Percentiles rank a stretch among this genome's conserved stretches.
Evolutionary conservation across 2,797 vertebrate genomes (phyloP).

Genomic region (Rhynchotus rufescens): DNA sequence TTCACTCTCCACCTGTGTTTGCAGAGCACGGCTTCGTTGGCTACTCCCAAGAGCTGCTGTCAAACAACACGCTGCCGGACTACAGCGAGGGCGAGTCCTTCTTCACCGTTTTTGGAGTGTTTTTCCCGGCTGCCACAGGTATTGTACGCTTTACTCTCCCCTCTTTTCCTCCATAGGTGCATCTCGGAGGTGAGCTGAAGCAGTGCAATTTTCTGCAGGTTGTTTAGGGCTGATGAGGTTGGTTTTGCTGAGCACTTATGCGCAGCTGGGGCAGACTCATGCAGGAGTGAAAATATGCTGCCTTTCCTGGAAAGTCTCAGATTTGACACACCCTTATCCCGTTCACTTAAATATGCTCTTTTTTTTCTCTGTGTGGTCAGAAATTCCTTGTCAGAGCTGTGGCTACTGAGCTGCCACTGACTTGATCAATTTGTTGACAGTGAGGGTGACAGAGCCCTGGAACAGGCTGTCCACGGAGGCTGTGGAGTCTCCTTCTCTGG

Average conservation of each 20-base stretch:
- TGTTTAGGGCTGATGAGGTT: accelerated
- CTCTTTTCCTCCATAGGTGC: neutral
- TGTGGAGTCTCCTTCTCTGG: too few relatives aligned
- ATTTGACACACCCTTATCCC: neutral
- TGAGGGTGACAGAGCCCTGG: too few relatives aligned
- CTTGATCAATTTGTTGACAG: neutral
- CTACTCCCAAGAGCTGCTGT: constrained; percentile 87
- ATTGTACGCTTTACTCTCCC: neutral
- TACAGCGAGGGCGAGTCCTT: constrained; percentile 93
- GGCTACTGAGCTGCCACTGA: neutral
- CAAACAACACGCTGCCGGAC: constrained; percentile 88
- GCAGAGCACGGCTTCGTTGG: constrained; percentile 93
- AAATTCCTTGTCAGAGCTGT: neutral
- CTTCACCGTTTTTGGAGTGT: constrained; percentile 97
- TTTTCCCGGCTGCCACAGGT: constrained; percentile 98
- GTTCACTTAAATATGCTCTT: neutral
- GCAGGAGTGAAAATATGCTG: neutral
- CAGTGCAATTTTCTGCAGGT: neutral
- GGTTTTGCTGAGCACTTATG: neutral
- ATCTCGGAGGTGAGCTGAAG: neutral
- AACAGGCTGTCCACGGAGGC: too few relatives aligned
- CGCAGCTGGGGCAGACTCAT: accelerated
- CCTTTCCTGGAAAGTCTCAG: neutral
- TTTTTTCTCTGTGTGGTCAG: neutral
- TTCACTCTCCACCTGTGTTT: neutral